Conservation (phyloP, 2,888 invertebrate species). For the Eulithis prunata region DNA sequence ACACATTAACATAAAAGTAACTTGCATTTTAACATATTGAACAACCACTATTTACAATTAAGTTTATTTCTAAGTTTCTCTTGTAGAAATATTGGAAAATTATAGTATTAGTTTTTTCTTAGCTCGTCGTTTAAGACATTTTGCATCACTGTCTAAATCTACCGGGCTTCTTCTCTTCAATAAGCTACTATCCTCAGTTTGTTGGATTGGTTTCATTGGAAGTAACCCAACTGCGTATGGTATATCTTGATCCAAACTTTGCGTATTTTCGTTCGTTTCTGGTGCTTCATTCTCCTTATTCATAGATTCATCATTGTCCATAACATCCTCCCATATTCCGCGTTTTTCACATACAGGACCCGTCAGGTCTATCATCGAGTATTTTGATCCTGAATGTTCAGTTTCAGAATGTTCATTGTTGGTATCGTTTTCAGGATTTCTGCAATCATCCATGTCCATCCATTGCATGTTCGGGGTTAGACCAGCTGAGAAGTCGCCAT, state of each 20-base stretch:
- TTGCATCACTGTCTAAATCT: constrained; percentile 65
- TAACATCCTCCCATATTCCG: constrained; percentile 55
- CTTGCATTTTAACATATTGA: constrained; percentile 12
- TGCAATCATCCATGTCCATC: constrained; percentile 36
- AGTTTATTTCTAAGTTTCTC: background rate
- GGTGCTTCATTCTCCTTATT: constrained; percentile 59
- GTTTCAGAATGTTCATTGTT: constrained; percentile 42
- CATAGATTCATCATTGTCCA: constrained; percentile 47
- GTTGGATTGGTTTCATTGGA: constrained; percentile 66
- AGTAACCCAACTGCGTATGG: constrained; percentile 77
- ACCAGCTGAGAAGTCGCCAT: constrained; percentile 22
- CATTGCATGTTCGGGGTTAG: constrained; percentile 31
- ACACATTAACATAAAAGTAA: constrained; percentile 17
- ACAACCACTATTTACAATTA: constrained; percentile 23
- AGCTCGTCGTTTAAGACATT: constrained; percentile 75
- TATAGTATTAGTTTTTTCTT: constrained; percentile 65
- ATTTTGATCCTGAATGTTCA: constrained; percentile 48
- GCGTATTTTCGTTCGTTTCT: constrained; percentile 40
- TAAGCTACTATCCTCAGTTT: constrained; percentile 55
- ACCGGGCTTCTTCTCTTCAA: constrained; percentile 63
- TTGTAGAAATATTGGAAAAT: background rate
- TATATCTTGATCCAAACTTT: constrained; percentile 61
- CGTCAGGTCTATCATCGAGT: constrained; percentile 60
- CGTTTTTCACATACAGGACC: constrained; percentile 49
- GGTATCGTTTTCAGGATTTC: constrained; percentile 41